phyloP scores from a whole-genome alignment of 2,797 vertebrate genomes.

The Lindbergichthys nudifrons region DNA sequence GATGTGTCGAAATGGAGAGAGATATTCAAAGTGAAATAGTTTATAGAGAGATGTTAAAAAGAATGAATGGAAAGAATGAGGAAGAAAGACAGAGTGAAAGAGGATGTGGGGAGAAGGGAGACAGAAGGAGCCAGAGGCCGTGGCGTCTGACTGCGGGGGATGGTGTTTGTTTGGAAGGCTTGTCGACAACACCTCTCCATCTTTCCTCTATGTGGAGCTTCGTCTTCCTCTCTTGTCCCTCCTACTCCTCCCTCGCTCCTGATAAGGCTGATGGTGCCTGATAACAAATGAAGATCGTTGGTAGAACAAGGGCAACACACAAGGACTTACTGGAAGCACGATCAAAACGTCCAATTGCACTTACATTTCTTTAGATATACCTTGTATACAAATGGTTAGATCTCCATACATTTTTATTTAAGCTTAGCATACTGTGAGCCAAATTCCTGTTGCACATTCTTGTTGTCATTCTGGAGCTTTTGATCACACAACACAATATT shows the following conservation, averaged over 20 bases:
- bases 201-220: constrained; percentile 48
- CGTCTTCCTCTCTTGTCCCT: constrained; percentile 32
- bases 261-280: constrained; percentile 75
- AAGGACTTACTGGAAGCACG: constrained; percentile 55
- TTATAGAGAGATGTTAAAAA: neutral
- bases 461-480: neutral
- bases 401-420: neutral
- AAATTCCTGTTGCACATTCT: neutral
- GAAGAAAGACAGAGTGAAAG: neutral
- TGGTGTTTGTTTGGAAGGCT: constrained; percentile 50
- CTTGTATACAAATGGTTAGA: neutral
- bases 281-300: constrained; percentile 58
- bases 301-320: constrained; percentile 59
- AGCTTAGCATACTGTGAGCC: neutral
- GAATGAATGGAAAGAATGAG: neutral
- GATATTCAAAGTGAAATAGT: constrained; percentile 1
- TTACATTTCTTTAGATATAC: neutral
- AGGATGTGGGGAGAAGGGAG: constrained; percentile 12
- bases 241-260: constrained; percentile 38
- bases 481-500: neutral
- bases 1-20: constrained; percentile 31
- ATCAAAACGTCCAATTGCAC: constrained; percentile 7
- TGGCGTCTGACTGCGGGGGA: constrained; percentile 51
- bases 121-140: constrained; percentile 20
- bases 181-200: constrained; percentile 64